Conservation (phyloP, 2,888 invertebrate species). For the Chrysotoxum bicinctum region DNA sequence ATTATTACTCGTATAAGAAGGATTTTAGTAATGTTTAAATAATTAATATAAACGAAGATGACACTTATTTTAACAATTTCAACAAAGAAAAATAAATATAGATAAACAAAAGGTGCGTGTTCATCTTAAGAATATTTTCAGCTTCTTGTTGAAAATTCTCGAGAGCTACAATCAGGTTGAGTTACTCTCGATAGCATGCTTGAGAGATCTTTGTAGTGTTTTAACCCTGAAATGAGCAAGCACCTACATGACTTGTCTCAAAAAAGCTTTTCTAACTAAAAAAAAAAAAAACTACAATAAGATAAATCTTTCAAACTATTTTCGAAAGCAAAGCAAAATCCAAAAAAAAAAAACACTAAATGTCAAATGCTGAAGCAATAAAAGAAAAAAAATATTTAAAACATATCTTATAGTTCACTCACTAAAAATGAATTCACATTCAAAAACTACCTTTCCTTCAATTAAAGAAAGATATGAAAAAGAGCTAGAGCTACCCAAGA, state of each 20-base stretch:
- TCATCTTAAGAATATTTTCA: too few relatives aligned
- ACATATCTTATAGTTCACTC: not conserved
- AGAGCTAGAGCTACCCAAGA: constrained; percentile 27
- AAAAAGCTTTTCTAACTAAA: not conserved
- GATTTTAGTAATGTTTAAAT: too few relatives aligned
- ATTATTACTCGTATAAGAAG: too few relatives aligned
- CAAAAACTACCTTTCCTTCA: not conserved
- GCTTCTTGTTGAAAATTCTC: too few relatives aligned
- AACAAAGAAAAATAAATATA: too few relatives aligned
- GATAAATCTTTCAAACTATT: not conserved
- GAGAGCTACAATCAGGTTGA: too few relatives aligned
- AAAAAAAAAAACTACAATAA: constrained; percentile 8
- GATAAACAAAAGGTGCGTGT: too few relatives aligned
- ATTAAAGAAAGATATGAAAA: not conserved
- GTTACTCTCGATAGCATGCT: too few relatives aligned
- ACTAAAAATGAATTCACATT: not conserved
- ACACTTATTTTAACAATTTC: too few relatives aligned
- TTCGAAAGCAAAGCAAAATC: constrained; percentile 6
- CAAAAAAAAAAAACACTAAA: not conserved
- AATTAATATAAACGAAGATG: too few relatives aligned
- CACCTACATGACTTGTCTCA: not conserved
- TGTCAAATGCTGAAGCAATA: constrained; percentile 6
- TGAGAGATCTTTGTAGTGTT: too few relatives aligned
- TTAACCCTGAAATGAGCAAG: too few relatives aligned
- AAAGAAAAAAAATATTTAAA: not conserved